Base-by-base conservation (phyloP, 2,888 invertebrate genomes). In the Drosophila monieri region DNA sequence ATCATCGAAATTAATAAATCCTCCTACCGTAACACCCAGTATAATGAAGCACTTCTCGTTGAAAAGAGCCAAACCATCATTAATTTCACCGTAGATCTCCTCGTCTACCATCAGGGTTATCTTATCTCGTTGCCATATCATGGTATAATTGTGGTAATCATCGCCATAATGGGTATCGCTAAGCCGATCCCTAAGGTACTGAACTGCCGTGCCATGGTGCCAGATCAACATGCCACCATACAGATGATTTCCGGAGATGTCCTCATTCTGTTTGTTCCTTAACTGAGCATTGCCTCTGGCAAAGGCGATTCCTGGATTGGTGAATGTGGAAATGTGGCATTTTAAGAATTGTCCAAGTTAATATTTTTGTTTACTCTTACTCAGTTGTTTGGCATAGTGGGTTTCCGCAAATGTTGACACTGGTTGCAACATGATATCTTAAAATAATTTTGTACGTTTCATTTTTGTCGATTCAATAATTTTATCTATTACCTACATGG, bases 11-110 rank as follows among this genome's bases (percentile, higher is more conserved):
- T 94, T 94, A 30, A 94, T 93, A 12, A 94, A 91, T 0, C 97
- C 97, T 0, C 97, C 97, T 46, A 95, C 96, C 32, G 95, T 95
- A 6, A 97, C 92, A 0, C 96, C 97, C 64, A 97, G 87, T 1
- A 95, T 93, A 9, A 97, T 90, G 90, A 95, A 95, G 93, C 96
- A 97, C 95, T 95, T 80, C 52, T 85, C 80, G 18, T 77, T 55
- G 15, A 80, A 74, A 25, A 62, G 61, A 67, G 78, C 23, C 44
- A 92, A 84, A 3, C 81, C 84, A 1, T 92, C 88, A 23, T 71
- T 75, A 0, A 94, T 90, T 0, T 93, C 78, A 3, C 89, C 94
- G 60, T 94, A 94, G 35, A 92, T 89, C 9, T 93, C 91, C 0
- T 93, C 93, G 67, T 95, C 94, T 6, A 94, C 93, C 55, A 73